These are phyloP conservation scores for Malurus splendens DNA, from an alignment of 2,797 vertebrate genomes.

Conservation along the genomic window DNA sequence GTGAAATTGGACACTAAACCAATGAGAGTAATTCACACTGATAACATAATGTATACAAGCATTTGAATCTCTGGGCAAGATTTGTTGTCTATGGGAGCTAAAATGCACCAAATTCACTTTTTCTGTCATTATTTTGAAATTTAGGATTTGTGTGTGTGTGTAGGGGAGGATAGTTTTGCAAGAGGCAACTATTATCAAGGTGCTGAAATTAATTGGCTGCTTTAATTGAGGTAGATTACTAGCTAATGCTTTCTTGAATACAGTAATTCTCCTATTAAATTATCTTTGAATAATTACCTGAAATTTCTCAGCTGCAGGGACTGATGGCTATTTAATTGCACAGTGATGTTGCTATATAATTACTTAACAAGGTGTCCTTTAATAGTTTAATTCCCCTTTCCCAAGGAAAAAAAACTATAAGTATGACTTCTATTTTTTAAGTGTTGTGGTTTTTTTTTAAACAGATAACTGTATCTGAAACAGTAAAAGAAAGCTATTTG, in stretches of 20 bases:
- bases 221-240: constrained; percentile 85
- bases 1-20: neutral
- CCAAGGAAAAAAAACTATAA: constrained; percentile 43
- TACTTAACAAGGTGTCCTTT: constrained; percentile 86
- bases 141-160: constrained; percentile 46
- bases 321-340: constrained; percentile 86
- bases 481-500: constrained; percentile 40
- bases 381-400: constrained; percentile 82
- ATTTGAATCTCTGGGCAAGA: neutral
- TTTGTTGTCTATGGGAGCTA: neutral
- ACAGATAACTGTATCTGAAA: constrained; percentile 39
- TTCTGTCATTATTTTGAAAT: constrained; percentile 63
- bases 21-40: neutral
- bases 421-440: constrained; percentile 58
- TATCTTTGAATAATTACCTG: constrained; percentile 87
- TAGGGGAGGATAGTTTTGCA: constrained; percentile 72
- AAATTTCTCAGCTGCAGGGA: constrained; percentile 83
- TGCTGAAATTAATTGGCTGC: constrained; percentile 83
- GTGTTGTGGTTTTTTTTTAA: constrained; percentile 28
- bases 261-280: constrained; percentile 87
- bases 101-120: constrained; percentile 48
- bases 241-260: constrained; percentile 85
- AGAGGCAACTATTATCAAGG: constrained; percentile 80
- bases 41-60: neutral
- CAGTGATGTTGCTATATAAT: constrained; percentile 81